A percentile compares a stretch with the other conserved stretches of the same genome.
These are phyloP conservation scores for Boleophthalmus pectinirostris DNA, from an alignment of 2,113 vertebrate genomes.

Conservation along the genomic window DNA sequence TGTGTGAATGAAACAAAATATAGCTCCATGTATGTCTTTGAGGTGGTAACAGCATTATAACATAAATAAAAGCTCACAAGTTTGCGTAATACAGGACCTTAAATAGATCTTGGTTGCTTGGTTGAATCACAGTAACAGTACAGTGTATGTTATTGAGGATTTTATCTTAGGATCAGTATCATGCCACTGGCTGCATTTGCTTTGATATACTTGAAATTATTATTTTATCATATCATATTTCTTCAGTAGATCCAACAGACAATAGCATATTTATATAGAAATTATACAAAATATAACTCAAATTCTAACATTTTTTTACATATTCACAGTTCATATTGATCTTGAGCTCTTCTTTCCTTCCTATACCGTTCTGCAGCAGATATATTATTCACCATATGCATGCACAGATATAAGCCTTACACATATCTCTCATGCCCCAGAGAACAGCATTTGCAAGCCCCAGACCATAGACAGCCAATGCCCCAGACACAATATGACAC, in stretches of 20 bases:
- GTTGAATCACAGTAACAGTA: neutral
- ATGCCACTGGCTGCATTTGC: neutral
- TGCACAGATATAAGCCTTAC: constrained; percentile 2
- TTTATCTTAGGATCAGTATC: neutral
- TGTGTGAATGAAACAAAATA: too few relatives aligned
- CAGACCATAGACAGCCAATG: too few relatives aligned
- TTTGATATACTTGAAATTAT: neutral
- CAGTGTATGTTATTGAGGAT: neutral
- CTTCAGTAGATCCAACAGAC: neutral
- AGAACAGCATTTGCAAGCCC: constrained; percentile 25
- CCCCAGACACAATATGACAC: constrained; percentile 34
- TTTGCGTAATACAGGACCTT: too few relatives aligned
- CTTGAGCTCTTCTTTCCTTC: constrained; percentile 4
- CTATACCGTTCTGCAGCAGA: neutral
- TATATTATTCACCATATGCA: constrained; percentile 33
- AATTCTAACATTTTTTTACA: neutral
- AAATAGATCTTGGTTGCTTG: neutral
- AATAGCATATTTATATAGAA: neutral
- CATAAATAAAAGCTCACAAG: too few relatives aligned
- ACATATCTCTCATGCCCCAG: constrained; percentile 21
- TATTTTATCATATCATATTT: neutral
- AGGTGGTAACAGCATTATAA: too few relatives aligned
- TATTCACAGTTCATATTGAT: neutral
- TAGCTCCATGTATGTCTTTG: too few relatives aligned
- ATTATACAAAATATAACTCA: too few relatives aligned